phyloP scores from a whole-genome alignment of 2,888 invertebrate species.

The Drosophila atripex region DNA sequence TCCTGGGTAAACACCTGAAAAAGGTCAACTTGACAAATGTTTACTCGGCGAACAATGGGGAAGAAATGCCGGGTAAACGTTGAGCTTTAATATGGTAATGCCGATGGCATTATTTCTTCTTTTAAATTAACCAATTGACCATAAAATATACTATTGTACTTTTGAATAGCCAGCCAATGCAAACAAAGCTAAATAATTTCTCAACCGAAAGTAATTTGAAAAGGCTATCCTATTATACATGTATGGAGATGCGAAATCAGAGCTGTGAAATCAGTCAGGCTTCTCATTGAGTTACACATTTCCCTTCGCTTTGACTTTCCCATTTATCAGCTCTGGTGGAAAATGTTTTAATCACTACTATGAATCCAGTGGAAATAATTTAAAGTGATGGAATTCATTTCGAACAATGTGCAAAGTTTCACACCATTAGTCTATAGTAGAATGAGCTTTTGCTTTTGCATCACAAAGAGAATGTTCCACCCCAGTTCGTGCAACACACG shows the following conservation, averaged over 20 bases:
- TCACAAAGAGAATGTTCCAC: constrained; percentile 30
- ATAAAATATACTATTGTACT: constrained; percentile 19
- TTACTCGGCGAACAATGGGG: constrained; percentile 35
- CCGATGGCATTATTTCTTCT: constrained; percentile 3
- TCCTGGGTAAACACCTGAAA: constrained; percentile 38
- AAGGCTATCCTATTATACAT: background rate
- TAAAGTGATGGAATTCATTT: constrained; percentile 2
- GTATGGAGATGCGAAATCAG: constrained; percentile 3
- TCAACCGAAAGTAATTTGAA: constrained; percentile 21
- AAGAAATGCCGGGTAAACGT: constrained; percentile 2
- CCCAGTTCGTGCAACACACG: constrained; percentile 20
- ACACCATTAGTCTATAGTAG: constrained; percentile 14
- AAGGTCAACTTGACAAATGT: constrained; percentile 41
- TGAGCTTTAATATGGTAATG: constrained; percentile 16
- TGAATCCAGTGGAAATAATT: constrained; percentile 10
- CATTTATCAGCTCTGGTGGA: constrained; percentile 8
- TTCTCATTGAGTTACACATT: constrained; percentile 20
- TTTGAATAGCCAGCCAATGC: constrained; percentile 15
- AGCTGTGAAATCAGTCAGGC: constrained; percentile 32
- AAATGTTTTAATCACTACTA: constrained; percentile 21
- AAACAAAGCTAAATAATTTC: constrained; percentile 28
- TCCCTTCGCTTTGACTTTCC: constrained; percentile 7
- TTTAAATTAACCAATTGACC: constrained; percentile 29
- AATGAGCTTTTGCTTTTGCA: constrained; percentile 14
- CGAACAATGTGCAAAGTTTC: constrained; percentile 2